phyloP scores from a whole-genome alignment of 2,888 invertebrate genomes.

The Ryuthela nishihirai region DNA sequence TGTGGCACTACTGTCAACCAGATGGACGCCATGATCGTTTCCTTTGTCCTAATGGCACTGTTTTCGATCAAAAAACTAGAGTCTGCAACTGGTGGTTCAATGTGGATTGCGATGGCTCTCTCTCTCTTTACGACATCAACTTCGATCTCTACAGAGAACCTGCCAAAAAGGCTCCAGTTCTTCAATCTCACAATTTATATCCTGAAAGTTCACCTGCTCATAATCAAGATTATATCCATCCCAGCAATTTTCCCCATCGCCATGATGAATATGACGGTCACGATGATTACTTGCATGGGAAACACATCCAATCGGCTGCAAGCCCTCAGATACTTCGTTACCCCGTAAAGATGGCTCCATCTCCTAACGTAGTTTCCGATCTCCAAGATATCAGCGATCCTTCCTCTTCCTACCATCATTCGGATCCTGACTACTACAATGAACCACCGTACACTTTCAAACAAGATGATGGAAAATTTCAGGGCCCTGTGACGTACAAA shows the following conservation, averaged over 20 bases:
- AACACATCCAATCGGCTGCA: slow-evolving; percentile 9
- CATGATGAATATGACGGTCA: no score
- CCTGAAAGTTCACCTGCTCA: background rate
- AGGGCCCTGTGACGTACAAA: background rate
- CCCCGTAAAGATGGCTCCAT: slow-evolving; percentile 22
- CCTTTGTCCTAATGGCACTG: slow-evolving; percentile 38
- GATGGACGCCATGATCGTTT: slow-evolving; percentile 41
- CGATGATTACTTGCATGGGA: no score
- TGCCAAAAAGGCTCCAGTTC: background rate
- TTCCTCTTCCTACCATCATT: no score
- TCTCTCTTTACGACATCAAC: slow-evolving; percentile 25
- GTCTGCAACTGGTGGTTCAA: slow-evolving; percentile 43
- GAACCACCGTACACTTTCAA: no score
- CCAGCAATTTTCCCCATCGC: background rate
- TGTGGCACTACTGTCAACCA: slow-evolving; percentile 42
- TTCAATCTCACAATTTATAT: background rate
- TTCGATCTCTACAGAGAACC: slow-evolving; percentile 30
- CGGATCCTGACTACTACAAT: no score
- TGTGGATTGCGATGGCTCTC: slow-evolving; percentile 24
- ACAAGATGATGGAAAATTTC: background rate
- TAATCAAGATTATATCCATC: background rate
- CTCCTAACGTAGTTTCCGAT: slow-evolving; percentile 2
- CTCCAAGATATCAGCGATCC: background rate
- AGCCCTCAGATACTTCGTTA: slow-evolving; percentile 9
- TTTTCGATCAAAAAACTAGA: slow-evolving; percentile 39